Conservation (phyloP, 2,888 invertebrate genomes). For the Allygus modestus region DNA sequence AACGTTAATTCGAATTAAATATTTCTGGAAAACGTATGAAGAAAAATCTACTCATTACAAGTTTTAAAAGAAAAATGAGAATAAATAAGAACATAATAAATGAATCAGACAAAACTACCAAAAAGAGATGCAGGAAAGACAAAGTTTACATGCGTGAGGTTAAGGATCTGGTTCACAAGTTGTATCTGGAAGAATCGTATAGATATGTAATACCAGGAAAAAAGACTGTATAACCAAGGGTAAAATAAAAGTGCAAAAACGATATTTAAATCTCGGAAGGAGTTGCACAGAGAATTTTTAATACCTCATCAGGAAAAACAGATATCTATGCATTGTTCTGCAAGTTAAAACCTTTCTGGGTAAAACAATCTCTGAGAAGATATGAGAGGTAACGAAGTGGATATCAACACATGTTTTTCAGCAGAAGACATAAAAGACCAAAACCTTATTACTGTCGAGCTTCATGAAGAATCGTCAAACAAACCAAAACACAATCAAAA, state of each 20-base stretch:
- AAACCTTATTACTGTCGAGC: background rate
- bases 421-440: background rate
- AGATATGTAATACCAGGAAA: background rate
- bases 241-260: conserved; percentile 18
- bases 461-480: conserved; percentile 7
- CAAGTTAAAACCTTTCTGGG: conserved; percentile 11
- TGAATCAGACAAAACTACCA: too few species aligned
- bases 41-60: too few species aligned
- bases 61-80: too few species aligned
- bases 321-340: background rate
- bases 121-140: too few species aligned
- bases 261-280: background rate
- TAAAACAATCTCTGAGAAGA: too few species aligned
- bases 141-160: background rate
- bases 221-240: conserved; percentile 2
- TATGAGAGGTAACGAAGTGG: too few species aligned
- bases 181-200: conserved; percentile 5
- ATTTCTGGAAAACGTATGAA: too few species aligned
- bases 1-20: too few species aligned
- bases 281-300: background rate
- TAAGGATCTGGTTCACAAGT: conserved; percentile 2
- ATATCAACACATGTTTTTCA: too few species aligned
- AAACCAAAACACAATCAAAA: background rate
- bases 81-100: too few species aligned
- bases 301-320: conserved; percentile 8